A percentile compares a stretch with the other conserved stretches of the same genome.
Conservation (phyloP, 2,797 vertebrate genomes). For the Tangara arthus region DNA sequence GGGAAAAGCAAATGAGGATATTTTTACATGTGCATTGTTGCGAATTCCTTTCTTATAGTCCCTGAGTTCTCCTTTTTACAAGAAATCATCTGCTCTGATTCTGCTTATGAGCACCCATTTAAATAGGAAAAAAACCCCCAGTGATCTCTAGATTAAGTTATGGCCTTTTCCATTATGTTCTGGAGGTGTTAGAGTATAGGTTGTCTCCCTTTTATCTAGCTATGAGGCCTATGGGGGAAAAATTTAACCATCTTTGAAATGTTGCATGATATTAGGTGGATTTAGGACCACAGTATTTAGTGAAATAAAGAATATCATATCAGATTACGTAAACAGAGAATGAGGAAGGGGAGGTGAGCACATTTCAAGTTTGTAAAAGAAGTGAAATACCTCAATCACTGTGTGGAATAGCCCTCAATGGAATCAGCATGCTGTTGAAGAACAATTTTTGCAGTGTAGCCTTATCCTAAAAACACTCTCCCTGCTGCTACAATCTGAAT, state of each 20-base stretch:
- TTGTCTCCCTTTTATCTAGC: neutral
- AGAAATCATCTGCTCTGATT: neutral
- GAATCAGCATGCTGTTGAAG: neutral
- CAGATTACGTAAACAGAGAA: neutral
- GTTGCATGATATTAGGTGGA: neutral
- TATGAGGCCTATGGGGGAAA: rapidly evolving
- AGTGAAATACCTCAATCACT: neutral
- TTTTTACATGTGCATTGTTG: neutral
- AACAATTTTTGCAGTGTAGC: neutral
- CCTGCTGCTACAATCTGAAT: neutral
- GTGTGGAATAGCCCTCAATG: neutral
- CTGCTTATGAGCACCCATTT: neutral
- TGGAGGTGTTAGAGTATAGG: neutral
- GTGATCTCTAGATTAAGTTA: neutral
- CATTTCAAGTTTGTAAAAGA: neutral
- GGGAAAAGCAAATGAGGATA: neutral
- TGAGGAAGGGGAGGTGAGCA: neutral
- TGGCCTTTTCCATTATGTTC: neutral
- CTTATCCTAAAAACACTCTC: neutral
- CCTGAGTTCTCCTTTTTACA: neutral
- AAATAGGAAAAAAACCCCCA: neutral
- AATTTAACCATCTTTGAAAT: neutral
- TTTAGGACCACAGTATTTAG: neutral
- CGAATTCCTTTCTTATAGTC: neutral
- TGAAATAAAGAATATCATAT: neutral